Percentiles rank a stretch among this genome's conserved stretches.
These are phyloP conservation scores for Bugula neritina DNA, from an alignment of 2,888 invertebrate genomes.

Conservation along the genomic window DNA sequence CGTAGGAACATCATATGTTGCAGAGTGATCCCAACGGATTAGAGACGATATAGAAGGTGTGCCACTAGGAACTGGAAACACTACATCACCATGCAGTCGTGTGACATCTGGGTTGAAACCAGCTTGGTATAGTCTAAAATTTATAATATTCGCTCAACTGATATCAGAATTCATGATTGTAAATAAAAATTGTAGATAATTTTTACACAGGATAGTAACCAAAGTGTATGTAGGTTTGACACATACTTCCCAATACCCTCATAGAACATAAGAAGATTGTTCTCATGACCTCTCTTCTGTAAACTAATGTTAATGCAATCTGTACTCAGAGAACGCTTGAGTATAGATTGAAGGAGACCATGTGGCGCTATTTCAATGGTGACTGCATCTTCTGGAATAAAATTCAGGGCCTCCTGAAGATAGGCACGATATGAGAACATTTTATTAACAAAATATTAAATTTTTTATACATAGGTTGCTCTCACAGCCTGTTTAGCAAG, in stretches of 20 bases:
- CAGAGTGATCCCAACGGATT: constrained; percentile 82
- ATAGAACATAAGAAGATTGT: constrained; percentile 71
- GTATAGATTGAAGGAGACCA: constrained; percentile 84
- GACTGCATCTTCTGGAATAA: constrained; percentile 80
- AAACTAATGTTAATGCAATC: constrained; percentile 75
- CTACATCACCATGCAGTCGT: constrained; percentile 64
- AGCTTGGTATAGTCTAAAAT: constrained; percentile 59
- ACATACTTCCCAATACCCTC: constrained; percentile 72
- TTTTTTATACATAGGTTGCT: no score
- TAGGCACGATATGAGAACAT: no score
- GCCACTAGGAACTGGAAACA: constrained; percentile 77
- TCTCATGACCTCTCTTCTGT: constrained; percentile 72
- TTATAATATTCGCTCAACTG: not conserved
- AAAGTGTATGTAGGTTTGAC: no score
- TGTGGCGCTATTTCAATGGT: constrained; percentile 90
- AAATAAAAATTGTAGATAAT: no score
- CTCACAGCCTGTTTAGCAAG: no score
- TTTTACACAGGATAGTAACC: no score
- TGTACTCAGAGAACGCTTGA: constrained; percentile 73
- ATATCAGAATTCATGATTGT: no score
- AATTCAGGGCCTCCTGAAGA: constrained; percentile 72
- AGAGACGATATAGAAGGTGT: constrained; percentile 78
- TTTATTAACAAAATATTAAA: no score
- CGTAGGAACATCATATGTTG: constrained; percentile 65
- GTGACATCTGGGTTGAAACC: constrained; percentile 72